Evolutionary conservation across 2,113 vertebrate genomes (phyloP).

Genomic region (Daubentonia madagascariensis): DNA sequence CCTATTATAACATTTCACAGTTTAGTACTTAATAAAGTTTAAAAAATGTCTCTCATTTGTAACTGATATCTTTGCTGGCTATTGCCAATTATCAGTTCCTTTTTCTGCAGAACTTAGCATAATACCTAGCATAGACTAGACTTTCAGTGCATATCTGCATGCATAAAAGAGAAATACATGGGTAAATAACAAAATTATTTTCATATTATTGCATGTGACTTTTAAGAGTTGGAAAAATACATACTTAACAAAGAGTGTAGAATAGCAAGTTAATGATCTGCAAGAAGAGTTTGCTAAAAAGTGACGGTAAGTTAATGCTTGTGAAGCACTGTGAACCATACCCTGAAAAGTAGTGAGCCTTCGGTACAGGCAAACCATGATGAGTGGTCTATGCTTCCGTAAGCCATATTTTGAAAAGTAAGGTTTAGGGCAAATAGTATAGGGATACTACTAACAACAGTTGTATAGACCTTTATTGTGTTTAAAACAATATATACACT

Average conservation of each 20-base stretch:
- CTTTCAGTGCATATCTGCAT: not conserved
- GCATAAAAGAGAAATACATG: not conserved
- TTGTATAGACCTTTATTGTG: not conserved
- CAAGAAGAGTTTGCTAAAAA: not conserved
- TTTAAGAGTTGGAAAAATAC: not conserved
- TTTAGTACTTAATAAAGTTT: not conserved
- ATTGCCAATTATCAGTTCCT: not conserved
- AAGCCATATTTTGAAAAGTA: not conserved
- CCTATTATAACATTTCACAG: not conserved
- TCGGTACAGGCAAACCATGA: not conserved
- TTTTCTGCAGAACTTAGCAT: not conserved
- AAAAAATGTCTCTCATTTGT: not conserved
- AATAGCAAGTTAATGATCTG: not conserved
- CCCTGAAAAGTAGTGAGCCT: not conserved
- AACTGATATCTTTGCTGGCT: not conserved
- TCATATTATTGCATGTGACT: not conserved
- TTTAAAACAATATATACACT: not conserved
- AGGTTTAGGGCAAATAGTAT: not conserved
- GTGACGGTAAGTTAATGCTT: not conserved
- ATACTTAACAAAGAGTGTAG: not conserved
- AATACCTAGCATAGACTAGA: not conserved
- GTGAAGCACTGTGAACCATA: not conserved
- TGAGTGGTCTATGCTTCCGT: not conserved
- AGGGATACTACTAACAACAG: not conserved
- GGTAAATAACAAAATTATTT: not conserved